Percentiles rank a stretch among this genome's conserved stretches.
Evolutionary conservation across 2,113 vertebrate species (phyloP).

Genomic region (Pituophis catenifer): DNA sequence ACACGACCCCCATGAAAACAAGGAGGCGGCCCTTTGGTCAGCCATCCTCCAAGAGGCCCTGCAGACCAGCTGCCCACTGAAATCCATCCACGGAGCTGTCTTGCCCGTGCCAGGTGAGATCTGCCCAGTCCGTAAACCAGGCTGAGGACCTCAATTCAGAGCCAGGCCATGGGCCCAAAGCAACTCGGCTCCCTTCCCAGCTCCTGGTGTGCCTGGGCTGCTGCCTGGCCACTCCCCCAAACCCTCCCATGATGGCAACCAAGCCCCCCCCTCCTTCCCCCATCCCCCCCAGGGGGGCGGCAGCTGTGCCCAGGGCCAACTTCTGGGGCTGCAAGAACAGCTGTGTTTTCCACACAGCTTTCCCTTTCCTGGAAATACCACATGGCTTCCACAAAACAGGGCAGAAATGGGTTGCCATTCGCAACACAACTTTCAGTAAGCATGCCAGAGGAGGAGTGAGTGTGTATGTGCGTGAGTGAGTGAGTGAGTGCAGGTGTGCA

Average conservation of each 20-base stretch:
- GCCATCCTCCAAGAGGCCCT: not conserved
- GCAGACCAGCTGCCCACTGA: too few species aligned
- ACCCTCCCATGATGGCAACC: not conserved
- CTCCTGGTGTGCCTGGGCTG: not conserved
- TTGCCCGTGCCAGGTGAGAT: not conserved
- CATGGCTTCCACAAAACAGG: not conserved
- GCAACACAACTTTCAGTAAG: too few species aligned
- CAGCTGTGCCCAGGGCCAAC: not conserved
- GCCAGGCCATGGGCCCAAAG: not conserved
- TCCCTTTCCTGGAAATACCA: not conserved
- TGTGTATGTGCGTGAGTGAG: not conserved
- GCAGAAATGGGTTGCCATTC: not conserved
- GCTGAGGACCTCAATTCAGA: not conserved
- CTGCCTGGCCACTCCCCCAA: not conserved
- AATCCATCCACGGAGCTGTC: too few species aligned
- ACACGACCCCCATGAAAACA: not conserved
- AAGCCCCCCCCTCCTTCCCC: not conserved
- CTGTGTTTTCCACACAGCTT: not conserved
- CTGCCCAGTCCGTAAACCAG: not conserved
- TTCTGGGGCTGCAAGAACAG: not conserved
- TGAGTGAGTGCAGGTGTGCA: not conserved
- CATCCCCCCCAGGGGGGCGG: not conserved
- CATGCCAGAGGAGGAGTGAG: not conserved
- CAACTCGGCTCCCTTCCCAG: not conserved
- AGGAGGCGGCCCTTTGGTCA: not conserved